These are phyloP conservation scores for Microtus oregoni DNA, from an alignment of 2,113 vertebrate species.

Conservation along the genomic window DNA sequence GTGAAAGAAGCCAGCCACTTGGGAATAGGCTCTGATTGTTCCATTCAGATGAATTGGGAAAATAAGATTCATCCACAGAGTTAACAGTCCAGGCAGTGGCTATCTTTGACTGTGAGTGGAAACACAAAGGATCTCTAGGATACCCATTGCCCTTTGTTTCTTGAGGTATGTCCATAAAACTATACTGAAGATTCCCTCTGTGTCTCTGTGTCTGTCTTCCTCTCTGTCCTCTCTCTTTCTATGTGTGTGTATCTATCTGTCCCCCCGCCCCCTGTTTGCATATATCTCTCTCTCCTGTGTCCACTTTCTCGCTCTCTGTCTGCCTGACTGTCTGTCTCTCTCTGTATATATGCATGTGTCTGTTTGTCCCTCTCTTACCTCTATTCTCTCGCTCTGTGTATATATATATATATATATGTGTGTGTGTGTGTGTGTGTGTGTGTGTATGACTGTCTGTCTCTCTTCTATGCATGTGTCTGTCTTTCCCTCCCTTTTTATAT, in stretches of 20 bases:
- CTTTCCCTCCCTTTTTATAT: background rate
- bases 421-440: too few species aligned
- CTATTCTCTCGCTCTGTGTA: too few species aligned
- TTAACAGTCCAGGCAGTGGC: background rate
- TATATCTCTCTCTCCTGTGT: too few species aligned
- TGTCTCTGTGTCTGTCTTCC: background rate
- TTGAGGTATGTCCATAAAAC: background rate
- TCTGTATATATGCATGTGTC: background rate
- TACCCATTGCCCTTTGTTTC: background rate
- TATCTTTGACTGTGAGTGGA: background rate
- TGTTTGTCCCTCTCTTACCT: background rate
- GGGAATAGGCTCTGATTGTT: background rate
- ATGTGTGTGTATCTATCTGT: background rate
- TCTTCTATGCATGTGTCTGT: background rate
- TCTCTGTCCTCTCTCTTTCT: background rate
- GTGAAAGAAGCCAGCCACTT: background rate
- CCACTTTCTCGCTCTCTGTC: too few species aligned
- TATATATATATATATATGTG: too few species aligned
- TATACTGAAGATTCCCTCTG: background rate
- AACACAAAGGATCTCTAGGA: background rate
- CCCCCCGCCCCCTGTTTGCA: too few species aligned
- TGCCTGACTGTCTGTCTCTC: background rate
- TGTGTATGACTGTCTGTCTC: background rate
- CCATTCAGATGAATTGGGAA: background rate
- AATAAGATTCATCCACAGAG: background rate